Base-by-base conservation (phyloP, 2,797 vertebrate genomes). In the Cyclura pinguis region DNA sequence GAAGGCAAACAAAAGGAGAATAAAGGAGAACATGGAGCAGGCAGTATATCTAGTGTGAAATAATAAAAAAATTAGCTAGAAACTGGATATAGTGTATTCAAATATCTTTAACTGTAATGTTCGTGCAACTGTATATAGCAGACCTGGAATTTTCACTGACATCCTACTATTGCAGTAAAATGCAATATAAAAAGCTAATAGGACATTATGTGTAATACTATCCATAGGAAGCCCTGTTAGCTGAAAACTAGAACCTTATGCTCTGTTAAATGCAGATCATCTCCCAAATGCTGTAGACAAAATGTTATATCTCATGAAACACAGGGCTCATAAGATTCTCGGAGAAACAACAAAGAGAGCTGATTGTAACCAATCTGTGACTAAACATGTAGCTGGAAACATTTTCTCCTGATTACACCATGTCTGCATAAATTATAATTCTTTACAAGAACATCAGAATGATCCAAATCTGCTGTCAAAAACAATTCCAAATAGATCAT, bases 371-470 rank as follows among this genome's bases (percentile, higher is more conserved):
- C 85, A 92, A 94, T 89, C 82, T 78, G 81, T 88, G 90, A 91
- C 93, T 93, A 90, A 95, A 96, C 81, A 95, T 92, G 93, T 89
- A 95, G 77, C 87, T 92, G 50, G 72, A 69, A 95, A 88, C 73
- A 88, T 94, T 96, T 96, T 86, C 87, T 90, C 90, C 91, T 95
- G 90, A 95, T 95, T 94, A 96, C 90, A 92, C 72, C 83, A 83
- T 24, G 78, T 88, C 87, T 94, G 82, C 85, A 92, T 96, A 95
- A 96, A 89, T 96, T 95, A 95, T 84, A 76, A 84, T 94, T 82
- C 84, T 92, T 92, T 93, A 86, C 92, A 92, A 94, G 96, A 95
- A 94, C 89, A 91, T 93, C 72, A 95, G 92, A 87, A 96, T 94
- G 89, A 96, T 94, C 91, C 94, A 96, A 87, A 90, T 93, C 94